These are phyloP conservation scores for Podabrus alpinus DNA, from an alignment of 2,888 invertebrate species.

Conservation along the genomic window DNA sequence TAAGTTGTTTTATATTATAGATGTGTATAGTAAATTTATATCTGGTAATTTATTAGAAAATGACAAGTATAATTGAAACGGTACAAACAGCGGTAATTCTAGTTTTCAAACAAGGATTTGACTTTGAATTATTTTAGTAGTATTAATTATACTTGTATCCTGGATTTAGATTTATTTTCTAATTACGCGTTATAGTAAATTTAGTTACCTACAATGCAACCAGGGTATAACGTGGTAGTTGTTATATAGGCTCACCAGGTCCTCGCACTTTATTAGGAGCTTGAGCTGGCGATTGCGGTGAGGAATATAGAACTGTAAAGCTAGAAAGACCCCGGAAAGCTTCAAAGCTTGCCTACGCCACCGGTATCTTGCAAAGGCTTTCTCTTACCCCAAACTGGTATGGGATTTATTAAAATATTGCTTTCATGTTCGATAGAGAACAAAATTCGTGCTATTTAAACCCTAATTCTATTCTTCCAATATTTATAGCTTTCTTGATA, in stretches of 20 bases:
- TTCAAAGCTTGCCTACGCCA: conserved; percentile 47
- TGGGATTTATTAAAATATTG: conserved; percentile 50
- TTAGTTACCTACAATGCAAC: conserved; percentile 14
- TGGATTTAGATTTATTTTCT: conserved; percentile 20
- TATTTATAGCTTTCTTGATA: conserved; percentile 6
- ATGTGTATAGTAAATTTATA: background rate
- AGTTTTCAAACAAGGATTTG: conserved; percentile 13
- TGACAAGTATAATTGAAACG: conserved; percentile 17
- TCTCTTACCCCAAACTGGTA: conserved; percentile 45
- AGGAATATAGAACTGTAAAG: conserved; percentile 47
- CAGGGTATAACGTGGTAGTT: conserved; percentile 26
- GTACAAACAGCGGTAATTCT: background rate
- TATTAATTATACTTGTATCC: conserved; percentile 16
- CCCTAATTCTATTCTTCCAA: conserved; percentile 14
- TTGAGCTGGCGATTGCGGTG: conserved; percentile 44
- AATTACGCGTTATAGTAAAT: conserved; percentile 21
- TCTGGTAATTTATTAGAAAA: background rate
- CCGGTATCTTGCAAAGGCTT: conserved; percentile 45
- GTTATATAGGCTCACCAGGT: conserved; percentile 36
- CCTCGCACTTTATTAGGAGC: conserved; percentile 44
- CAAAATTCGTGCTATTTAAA: conserved; percentile 16
- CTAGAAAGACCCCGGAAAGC: conserved; percentile 48
- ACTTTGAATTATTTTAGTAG: conserved; percentile 16
- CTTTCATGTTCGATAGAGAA: conserved; percentile 23
- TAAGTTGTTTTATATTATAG: background rate